Base-by-base conservation (phyloP, 2,888 invertebrate genomes). In the Drosophila kanekoi region DNA sequence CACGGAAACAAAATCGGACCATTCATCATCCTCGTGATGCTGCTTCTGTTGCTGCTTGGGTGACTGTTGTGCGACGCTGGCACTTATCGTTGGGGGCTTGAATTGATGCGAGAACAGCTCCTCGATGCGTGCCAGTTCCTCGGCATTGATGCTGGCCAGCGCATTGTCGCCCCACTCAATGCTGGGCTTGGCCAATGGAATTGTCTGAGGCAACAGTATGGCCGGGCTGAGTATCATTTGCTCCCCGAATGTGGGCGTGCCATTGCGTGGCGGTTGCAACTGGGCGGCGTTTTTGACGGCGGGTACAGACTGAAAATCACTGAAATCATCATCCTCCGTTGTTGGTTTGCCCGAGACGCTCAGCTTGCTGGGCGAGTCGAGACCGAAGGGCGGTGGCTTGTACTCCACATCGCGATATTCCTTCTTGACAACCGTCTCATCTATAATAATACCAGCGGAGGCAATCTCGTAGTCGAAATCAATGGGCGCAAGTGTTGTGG, bases 1-100 rank as follows among this genome's bases (percentile, higher is more conserved):
- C 67, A 92, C 88, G 68, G 92, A 93, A 33, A 94, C 93, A 90
- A 94, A 94, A 76, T 94, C 94, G 3, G 93, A 93, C 94, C 94
- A 94, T 75, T 94, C 94, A 60, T 94, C 94, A 51, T 94, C 94
- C 49, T 91, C 91, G 40, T 78, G 77, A 2, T 61, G 64, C 2
- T 58, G 60, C 5, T 65, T 65, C 16, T 44, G 72, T 6, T 47
- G 57, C 4, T 71, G 65, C 13, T 68, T 73, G 1, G 84, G 61
- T 13, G 84, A 66, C 14, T 75, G 77, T 18, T 83, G 79, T 11
- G 89, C 83, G 35, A 89, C 81, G 10, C 87, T 72, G 45, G 90
- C 89, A 64, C 89, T 91, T 77, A 91, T 91, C 53, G 91, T 88
- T 0, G 85, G 79, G 13, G 89, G 77, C 32, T 81, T 81, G 23